Percentiles rank a stretch among this genome's conserved stretches.
Conservation (phyloP, 1,140 invertebrate genomes). For the Nebria ingens region DNA sequence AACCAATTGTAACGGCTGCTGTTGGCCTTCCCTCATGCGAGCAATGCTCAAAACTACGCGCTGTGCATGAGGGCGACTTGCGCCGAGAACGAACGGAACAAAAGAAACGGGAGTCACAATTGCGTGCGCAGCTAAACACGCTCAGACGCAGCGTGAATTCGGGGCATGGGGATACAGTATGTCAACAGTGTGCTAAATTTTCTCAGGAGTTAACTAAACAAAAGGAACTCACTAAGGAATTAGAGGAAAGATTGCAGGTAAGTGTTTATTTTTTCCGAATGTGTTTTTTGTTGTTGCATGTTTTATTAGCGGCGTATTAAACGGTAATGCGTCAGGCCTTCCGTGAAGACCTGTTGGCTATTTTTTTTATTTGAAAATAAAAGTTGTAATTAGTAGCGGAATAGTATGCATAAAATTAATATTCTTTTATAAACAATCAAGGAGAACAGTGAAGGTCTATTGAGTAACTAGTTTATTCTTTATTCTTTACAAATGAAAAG, state of each 20-base stretch:
- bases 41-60: not conserved
- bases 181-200: not conserved
- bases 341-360: no score
- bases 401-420: no score
- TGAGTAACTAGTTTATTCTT: no score
- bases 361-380: no score
- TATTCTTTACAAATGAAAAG: no score
- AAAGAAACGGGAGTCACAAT: not conserved
- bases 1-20: not conserved
- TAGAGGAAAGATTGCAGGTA: constrained; percentile 11
- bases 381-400: no score
- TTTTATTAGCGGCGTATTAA: no score
- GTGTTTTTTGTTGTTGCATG: no score
- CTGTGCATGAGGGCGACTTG: not conserved
- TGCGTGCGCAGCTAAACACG: not conserved
- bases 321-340: no score
- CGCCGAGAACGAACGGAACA: not conserved
- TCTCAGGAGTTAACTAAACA: not conserved
- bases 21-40: not conserved
- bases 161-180: not conserved
- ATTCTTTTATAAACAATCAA: no score
- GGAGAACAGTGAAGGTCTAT: no score
- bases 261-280: constrained; percentile 2
- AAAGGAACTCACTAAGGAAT: constrained; percentile 4
- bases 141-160: not conserved